Conservation (phyloP, 2,113 vertebrate genomes). For the Dinomys branickii region DNA sequence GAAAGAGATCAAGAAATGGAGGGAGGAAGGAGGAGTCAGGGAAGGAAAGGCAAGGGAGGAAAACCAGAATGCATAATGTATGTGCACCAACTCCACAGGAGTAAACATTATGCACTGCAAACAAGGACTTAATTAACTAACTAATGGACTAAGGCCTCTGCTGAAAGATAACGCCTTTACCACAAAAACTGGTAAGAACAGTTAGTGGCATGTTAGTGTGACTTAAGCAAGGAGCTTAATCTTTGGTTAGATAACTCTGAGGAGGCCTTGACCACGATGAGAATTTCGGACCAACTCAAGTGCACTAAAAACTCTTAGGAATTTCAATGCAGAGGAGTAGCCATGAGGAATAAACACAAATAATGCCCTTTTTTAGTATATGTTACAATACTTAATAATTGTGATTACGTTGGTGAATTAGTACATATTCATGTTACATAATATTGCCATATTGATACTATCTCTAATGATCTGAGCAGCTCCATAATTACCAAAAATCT, state of each 20-base stretch:
- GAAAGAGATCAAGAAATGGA: background rate
- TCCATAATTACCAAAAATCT: constrained; percentile 39
- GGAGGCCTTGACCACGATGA: background rate
- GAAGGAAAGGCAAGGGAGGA: background rate
- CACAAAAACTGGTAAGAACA: background rate
- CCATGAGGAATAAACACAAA: background rate
- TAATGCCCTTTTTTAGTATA: background rate
- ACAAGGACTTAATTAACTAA: background rate
- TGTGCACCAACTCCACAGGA: background rate
- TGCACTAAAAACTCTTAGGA: constrained; percentile 31
- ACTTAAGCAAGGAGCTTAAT: constrained; percentile 18
- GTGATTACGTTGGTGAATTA: background rate
- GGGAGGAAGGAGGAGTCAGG: background rate
- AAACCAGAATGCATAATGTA: background rate
- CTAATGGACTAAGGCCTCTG: background rate
- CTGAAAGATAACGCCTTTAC: constrained; percentile 39
- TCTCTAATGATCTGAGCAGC: constrained; percentile 16
- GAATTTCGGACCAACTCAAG: constrained; percentile 46
- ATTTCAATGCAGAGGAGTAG: constrained; percentile 8
- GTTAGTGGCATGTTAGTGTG: background rate
- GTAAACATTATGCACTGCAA: background rate
- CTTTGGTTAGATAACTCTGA: background rate
- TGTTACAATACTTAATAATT: background rate
- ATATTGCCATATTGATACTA: background rate
- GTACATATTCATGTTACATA: background rate